phyloP scores from a whole-genome alignment of 2,113 vertebrate species.

The Crotalus helleri region DNA sequence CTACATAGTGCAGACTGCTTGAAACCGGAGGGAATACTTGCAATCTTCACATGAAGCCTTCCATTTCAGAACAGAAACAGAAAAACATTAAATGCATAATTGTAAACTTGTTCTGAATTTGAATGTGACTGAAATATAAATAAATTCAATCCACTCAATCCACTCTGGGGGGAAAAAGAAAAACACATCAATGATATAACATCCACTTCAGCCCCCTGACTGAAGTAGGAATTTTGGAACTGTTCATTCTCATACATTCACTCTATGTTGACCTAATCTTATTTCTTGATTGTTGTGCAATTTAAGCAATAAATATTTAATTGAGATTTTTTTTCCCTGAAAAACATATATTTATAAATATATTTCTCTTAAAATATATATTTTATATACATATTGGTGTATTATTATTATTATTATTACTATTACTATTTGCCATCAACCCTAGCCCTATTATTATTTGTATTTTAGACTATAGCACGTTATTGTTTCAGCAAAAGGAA shows the following conservation, averaged over 20 bases:
- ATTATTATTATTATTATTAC: too few relatives aligned
- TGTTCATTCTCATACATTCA: neutral
- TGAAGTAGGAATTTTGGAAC: neutral
- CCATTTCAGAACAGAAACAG: neutral
- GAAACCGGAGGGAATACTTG: neutral
- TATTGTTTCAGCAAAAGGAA: neutral
- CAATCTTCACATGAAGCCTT: neutral
- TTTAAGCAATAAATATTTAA: neutral
- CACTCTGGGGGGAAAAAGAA: neutral
- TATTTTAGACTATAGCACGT: neutral
- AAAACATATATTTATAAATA: neutral
- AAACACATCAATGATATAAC: neutral
- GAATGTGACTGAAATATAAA: neutral
- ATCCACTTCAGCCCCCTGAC: neutral
- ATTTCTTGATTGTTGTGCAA: neutral
- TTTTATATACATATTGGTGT: too few relatives aligned
- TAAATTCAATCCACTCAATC: neutral
- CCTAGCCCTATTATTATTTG: neutral
- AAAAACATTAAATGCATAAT: neutral
- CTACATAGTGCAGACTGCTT: neutral
- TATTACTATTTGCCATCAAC: neutral
- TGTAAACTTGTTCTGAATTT: neutral
- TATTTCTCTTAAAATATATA: neutral
- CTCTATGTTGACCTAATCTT: neutral
- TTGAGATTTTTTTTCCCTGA: neutral